These are phyloP conservation scores for Panulirus ornatus DNA, from an alignment of 1,140 invertebrate species.

Conservation along the genomic window DNA sequence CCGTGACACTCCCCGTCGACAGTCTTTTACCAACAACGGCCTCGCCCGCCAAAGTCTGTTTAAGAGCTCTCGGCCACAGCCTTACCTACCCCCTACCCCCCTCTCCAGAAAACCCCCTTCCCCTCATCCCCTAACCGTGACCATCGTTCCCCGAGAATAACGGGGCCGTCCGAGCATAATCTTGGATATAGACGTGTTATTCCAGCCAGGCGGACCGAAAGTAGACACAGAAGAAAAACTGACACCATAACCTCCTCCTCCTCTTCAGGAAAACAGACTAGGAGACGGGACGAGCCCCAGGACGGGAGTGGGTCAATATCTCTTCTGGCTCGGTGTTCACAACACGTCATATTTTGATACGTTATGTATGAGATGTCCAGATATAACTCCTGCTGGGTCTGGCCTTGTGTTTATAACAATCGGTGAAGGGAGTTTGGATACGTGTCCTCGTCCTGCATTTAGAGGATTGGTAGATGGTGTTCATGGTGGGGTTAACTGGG, in stretches of 20 bases:
- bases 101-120: not conserved
- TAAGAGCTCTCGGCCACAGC: not conserved
- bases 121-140: not conserved
- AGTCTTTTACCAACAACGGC: not conserved
- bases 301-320: not conserved
- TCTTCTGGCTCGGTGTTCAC: too few species aligned
- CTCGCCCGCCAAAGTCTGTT: not conserved
- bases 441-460: too few species aligned
- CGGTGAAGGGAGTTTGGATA: too few species aligned
- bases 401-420: too few species aligned
- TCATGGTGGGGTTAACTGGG: too few species aligned
- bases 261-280: conserved; percentile 17
- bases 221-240: conserved; percentile 6
- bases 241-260: conserved; percentile 20
- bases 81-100: not conserved
- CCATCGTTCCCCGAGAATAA: not conserved
- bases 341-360: too few species aligned
- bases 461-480: too few species aligned
- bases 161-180: not conserved
- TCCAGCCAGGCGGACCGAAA: not conserved
- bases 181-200: conserved; percentile 21
- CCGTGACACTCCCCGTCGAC: not conserved
- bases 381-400: too few species aligned
- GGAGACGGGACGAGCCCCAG: too few species aligned
- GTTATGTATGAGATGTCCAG: too few species aligned